phyloP scores from a whole-genome alignment of 1,140 invertebrate species.

The Sarcophaga bullata region DNA sequence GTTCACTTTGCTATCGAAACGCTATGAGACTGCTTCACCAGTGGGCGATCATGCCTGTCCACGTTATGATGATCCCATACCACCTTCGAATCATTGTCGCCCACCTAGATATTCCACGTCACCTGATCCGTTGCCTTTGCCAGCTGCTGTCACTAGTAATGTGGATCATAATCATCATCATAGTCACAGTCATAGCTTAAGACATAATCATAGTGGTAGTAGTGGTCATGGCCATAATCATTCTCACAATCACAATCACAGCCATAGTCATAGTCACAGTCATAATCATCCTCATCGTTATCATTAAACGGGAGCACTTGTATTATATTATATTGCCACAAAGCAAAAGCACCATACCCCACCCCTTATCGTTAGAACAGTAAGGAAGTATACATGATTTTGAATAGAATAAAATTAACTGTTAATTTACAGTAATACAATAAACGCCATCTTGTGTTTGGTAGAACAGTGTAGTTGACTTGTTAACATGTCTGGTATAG shows the following conservation, averaged over 20 bases:
- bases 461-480: neutral
- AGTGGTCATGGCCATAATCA: conserved; percentile 4
- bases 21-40: conserved; percentile 67
- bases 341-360: neutral
- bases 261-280: neutral
- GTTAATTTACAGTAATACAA: neutral
- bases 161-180: conserved; percentile 21
- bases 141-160: neutral
- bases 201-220: conserved; percentile 47
- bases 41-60: conserved; percentile 63
- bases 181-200: conserved; percentile 56
- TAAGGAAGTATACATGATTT: neutral
- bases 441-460: conserved; percentile 22
- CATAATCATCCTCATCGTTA: conserved; percentile 31
- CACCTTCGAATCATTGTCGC: conserved; percentile 58
- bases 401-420: neutral
- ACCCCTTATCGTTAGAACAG: neutral
- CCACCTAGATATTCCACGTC: conserved; percentile 51
- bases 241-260: neutral
- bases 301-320: neutral
- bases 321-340: neutral
- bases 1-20: conserved; percentile 72
- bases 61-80: conserved; percentile 60
- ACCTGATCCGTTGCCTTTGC: neutral
- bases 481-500: neutral